phyloP scores from a whole-genome alignment of 2,888 invertebrate genomes.

The Archips crataeganus region DNA sequence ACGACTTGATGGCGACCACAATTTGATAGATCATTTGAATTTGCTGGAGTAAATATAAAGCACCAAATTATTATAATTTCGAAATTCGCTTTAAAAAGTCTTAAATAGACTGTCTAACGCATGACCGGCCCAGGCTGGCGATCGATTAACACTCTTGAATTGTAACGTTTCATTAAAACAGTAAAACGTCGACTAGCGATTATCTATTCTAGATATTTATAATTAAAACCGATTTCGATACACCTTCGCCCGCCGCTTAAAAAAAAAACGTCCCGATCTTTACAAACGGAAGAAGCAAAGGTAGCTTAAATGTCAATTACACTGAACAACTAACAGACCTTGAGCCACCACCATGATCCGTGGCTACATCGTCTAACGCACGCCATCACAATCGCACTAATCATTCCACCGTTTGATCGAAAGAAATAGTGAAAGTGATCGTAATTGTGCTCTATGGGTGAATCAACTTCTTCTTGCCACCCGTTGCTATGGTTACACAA shows the following conservation, averaged over 20 bases:
- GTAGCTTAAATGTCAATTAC: not conserved
- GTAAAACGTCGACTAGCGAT: constrained; percentile 31
- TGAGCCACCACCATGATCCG: not conserved
- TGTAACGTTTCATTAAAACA: constrained; percentile 10
- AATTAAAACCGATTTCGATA: constrained; percentile 3
- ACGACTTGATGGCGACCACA: no score
- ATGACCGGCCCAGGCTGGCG: constrained; percentile 3
- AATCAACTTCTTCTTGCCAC: no score
- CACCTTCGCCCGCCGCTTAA: not conserved
- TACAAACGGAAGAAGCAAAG: not conserved
- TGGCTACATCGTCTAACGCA: no score
- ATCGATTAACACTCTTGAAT: not conserved
- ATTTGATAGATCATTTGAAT: not conserved
- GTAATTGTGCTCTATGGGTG: not conserved
- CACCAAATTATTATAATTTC: not conserved
- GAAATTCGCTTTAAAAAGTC: not conserved
- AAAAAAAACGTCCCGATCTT: constrained; percentile 2
- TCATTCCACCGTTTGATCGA: not conserved
- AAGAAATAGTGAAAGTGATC: not conserved
- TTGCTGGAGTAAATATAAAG: not conserved
- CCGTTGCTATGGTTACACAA: no score
- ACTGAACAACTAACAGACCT: not conserved
- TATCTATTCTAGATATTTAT: constrained; percentile 39
- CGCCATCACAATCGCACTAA: not conserved
- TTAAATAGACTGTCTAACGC: constrained; percentile 5